Percentiles rank a stretch among this genome's conserved stretches.
phyloP scores from a whole-genome alignment of 1,140 invertebrate species.

The Sipha flava region DNA sequence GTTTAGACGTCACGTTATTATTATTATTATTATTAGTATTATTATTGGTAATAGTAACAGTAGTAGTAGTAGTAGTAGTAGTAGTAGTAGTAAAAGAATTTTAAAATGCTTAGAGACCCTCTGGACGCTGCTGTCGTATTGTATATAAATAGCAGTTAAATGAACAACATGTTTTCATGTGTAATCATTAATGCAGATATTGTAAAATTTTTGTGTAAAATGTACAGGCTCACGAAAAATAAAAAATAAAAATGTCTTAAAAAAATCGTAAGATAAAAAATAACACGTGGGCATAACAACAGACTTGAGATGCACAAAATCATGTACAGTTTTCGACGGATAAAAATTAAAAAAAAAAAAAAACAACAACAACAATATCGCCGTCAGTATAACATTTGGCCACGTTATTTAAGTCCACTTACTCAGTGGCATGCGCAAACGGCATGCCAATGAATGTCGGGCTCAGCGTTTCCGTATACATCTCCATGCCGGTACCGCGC shows the following conservation, averaged over 20 bases:
- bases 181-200: no score
- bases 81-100: no score
- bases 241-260: not conserved
- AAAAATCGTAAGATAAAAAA: not conserved
- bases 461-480: conserved; percentile 99
- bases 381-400: not conserved
- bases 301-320: conserved; percentile 26
- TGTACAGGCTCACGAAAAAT: not conserved
- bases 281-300: conserved; percentile 24
- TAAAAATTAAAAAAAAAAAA: not conserved
- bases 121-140: no score
- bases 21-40: no score
- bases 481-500: conserved; percentile 99
- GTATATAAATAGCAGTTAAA: not conserved
- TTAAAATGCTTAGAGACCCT: no score
- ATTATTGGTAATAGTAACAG: no score
- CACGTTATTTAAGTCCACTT: conserved; percentile 51
- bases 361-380: conserved; percentile 8
- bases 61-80: no score
- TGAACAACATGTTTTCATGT: not conserved
- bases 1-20: no score
- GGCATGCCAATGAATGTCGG: conserved; percentile 99
- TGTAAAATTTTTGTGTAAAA: no score
- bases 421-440: conserved; percentile 99
- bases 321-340: not conserved